Conservation (phyloP, 2,113 vertebrate species). For the Puma concolor region DNA sequence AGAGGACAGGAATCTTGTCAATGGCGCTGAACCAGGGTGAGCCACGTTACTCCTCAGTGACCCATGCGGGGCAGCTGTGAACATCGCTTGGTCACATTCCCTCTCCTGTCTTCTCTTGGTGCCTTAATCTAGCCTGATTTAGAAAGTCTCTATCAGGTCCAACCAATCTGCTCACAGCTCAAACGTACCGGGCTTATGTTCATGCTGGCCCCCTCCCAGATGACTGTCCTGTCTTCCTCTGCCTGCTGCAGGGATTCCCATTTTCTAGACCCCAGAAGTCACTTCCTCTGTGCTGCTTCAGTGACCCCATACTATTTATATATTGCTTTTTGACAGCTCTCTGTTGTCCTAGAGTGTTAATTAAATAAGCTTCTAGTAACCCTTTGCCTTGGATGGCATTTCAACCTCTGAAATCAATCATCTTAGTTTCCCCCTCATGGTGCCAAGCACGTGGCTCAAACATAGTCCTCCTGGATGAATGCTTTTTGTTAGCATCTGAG, state of each 20-base stretch:
- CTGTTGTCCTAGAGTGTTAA: background rate
- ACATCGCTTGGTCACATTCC: background rate
- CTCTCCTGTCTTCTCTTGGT: background rate
- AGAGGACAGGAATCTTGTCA: background rate
- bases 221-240: background rate
- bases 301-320: background rate
- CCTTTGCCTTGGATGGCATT: slow-evolving; percentile 16
- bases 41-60: background rate
- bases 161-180: background rate
- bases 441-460: background rate
- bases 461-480: background rate
- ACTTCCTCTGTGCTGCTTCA: background rate
- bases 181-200: background rate
- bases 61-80: background rate
- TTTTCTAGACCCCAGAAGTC: background rate
- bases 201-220: background rate
- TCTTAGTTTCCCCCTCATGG: background rate
- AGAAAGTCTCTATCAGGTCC: background rate
- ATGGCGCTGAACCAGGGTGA: background rate
- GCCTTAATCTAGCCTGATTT: background rate
- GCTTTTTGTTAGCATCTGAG: slow-evolving; percentile 43
- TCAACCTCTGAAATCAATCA: background rate
- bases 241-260: background rate
- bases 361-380: background rate
- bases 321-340: background rate